phyloP scores from a whole-genome alignment of 2,888 invertebrate genomes.

The Harmothoe impar region DNA sequence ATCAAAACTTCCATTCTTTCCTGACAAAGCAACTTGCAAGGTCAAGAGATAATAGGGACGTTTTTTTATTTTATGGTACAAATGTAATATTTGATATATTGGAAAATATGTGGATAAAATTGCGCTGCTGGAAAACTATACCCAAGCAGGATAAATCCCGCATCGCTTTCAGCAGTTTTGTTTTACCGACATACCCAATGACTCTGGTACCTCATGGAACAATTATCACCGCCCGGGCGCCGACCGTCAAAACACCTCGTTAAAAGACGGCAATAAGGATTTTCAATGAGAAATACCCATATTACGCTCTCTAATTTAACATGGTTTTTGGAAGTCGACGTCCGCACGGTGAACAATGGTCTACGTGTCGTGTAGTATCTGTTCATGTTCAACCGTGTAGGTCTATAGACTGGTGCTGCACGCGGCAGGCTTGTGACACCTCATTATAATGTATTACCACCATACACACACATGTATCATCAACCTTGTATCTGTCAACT shows the following conservation, averaged over 20 bases:
- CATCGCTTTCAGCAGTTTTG: background rate
- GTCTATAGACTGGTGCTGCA: constrained; percentile 44
- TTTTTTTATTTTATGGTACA: background rate
- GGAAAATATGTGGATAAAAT: background rate
- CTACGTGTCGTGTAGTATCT: constrained; percentile 19
- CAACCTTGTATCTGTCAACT: background rate
- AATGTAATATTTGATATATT: too few relatives aligned
- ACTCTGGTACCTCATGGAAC: constrained; percentile 2
- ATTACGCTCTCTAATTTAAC: too few relatives aligned
- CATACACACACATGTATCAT: background rate
- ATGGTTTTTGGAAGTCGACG: too few relatives aligned
- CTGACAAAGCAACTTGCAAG: background rate
- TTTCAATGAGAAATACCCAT: too few relatives aligned
- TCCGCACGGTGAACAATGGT: background rate
- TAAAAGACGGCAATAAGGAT: too few relatives aligned
- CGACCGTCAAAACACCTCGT: too few relatives aligned
- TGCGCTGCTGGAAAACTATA: constrained; percentile 26
- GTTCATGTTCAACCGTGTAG: background rate
- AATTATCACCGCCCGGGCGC: background rate
- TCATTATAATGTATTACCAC: background rate
- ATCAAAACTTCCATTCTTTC: background rate
- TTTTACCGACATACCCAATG: constrained; percentile 14
- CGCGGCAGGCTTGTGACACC: background rate
- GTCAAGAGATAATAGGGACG: background rate
- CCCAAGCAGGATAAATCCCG: background rate